Conservation (phyloP, 2,888 invertebrate genomes). For the Caenorhabditis wallacei region DNA sequence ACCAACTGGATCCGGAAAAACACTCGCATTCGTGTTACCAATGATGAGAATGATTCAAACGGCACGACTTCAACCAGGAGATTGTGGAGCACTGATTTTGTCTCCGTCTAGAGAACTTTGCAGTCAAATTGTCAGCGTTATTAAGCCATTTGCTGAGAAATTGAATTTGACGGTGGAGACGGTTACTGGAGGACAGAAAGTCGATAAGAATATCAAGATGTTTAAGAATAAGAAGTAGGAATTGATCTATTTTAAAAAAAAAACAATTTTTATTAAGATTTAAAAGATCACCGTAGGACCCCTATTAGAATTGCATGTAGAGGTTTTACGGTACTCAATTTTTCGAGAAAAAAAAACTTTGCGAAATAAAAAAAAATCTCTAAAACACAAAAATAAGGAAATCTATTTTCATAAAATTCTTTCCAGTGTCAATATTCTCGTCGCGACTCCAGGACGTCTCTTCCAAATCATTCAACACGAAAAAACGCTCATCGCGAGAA, state of each 20-base stretch:
- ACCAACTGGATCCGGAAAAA: constrained; percentile 98
- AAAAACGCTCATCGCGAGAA: constrained; percentile 63
- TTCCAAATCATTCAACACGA: constrained; percentile 87
- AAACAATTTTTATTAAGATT: too few relatives aligned
- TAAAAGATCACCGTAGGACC: too few relatives aligned
- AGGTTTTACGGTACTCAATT: too few relatives aligned
- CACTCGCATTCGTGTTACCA: constrained; percentile 95
- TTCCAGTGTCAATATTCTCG: constrained; percentile 89
- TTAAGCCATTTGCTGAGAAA: constrained; percentile 69
- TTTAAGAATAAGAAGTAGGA: constrained; percentile 75
- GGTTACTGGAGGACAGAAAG: constrained; percentile 84
- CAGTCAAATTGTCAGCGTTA: constrained; percentile 89
- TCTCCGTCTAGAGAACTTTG: constrained; percentile 98
- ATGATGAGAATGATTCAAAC: constrained; percentile 88
- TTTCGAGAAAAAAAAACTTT: too few relatives aligned
- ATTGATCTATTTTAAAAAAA: neutral
- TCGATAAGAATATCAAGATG: constrained; percentile 68
- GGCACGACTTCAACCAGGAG: constrained; percentile 55
- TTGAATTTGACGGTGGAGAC: constrained; percentile 64
- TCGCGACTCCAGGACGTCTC: constrained; percentile 95
- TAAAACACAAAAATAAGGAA: too few relatives aligned
- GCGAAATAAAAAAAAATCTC: too few relatives aligned
- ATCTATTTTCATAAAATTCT: neutral
- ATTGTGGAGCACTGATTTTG: constrained; percentile 92
- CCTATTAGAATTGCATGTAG: too few relatives aligned